These are phyloP conservation scores for Eustalomyia histrio DNA, from an alignment of 2,888 invertebrate genomes.

Conservation along the genomic window DNA sequence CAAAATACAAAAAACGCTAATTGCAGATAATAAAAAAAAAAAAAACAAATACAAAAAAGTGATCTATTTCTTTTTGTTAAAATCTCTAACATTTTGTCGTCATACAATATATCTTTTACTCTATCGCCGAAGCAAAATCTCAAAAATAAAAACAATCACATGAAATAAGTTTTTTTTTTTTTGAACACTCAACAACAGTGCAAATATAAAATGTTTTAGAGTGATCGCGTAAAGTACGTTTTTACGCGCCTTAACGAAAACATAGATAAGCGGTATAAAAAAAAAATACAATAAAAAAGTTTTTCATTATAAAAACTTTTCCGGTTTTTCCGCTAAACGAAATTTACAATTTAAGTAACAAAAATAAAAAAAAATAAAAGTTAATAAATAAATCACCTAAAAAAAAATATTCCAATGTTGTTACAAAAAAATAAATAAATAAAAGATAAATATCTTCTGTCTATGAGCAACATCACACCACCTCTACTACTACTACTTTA, in stretches of 20 bases:
- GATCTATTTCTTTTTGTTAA: conserved; percentile 49
- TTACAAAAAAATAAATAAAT: not conserved
- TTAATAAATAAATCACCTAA: not conserved
- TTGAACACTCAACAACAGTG: conserved; percentile 25
- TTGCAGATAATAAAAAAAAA: conserved; percentile 55
- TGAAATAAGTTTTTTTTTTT: not conserved
- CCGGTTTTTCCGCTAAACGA: conserved; percentile 54
- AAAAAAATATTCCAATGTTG: conserved; percentile 23
- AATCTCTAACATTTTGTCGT: conserved; percentile 13
- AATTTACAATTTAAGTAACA: conserved; percentile 11
- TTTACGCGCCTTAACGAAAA: conserved; percentile 57
- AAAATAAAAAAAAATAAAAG: no score
- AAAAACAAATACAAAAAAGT: conserved; percentile 40
- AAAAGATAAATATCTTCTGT: not conserved
- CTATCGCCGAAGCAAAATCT: not conserved
- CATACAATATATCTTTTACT: not conserved
- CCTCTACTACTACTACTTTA: not conserved
- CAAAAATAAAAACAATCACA: not conserved
- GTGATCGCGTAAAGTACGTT: conserved; percentile 55
- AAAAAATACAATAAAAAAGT: conserved; percentile 26
- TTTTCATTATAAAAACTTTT: conserved; percentile 32
- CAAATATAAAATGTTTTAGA: conserved; percentile 41
- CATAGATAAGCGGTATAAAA: conserved; percentile 53
- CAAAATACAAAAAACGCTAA: conserved; percentile 48
- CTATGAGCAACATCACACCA: not conserved